Evolutionary conservation across 2,888 invertebrate genomes (phyloP), one percentile per base, ranked within the genome.

Genomic region (Eupithecia inturbata): DNA sequence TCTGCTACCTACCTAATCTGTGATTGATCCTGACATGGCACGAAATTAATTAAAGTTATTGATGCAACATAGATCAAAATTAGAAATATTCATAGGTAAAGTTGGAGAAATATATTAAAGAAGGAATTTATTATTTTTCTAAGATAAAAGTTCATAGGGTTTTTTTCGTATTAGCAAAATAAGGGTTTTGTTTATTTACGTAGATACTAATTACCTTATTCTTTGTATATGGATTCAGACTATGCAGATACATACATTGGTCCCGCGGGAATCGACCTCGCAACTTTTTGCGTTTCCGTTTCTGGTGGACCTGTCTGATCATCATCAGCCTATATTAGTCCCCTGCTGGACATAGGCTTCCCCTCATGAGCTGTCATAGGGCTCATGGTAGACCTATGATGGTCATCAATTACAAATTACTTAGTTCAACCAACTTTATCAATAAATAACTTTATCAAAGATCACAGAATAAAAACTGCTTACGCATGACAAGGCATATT

Each of bases 11-110:
- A 82, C 82, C 82, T 81, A 87, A 89, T 82, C 81, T 83, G 84
- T 91, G 91, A 92, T 92, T 88, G 91, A 89, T 91, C 83, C 88
- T 84, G 88, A 89, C 89, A 87, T 81, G 83, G 88, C 83, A 88
- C 87, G 87, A 91, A 89, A 92, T 92, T 92, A 86, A 87, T 87
- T 85, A 84, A 80, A 74, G 26, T 79, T 64, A n/a, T 41, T 67
- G 79, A 79, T 79, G 83, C 79, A 82, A 83, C 79, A 80, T 69
- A 73, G 71, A 72, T 62, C 72, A 71, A 41, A 67, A 26, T 66
- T 26, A 26, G 14, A 41, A 39, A 62, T 62, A 62, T 28, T 60
- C n/a, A 5, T n/a, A n/a, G 60, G 19, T 19, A 16, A 28, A 28
- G 60, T 7, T 31, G 7, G 7, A 49, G 19, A 28, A 28, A 28